Base-by-base conservation (phyloP, 92 coral and sea anemone genomes). In the Galaxea fascicularis region DNA sequence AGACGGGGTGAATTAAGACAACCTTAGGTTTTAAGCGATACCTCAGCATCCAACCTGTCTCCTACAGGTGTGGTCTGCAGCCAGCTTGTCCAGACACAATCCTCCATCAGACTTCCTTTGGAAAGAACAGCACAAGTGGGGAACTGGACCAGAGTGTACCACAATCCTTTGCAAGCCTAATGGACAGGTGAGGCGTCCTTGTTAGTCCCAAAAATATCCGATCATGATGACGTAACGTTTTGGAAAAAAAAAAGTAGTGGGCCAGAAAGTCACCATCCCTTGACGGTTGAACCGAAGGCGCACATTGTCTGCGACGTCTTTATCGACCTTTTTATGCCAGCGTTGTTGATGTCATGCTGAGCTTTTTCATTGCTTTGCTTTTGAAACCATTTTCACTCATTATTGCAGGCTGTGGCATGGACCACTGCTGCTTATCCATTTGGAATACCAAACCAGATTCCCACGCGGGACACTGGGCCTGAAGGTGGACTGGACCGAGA, bases 91-190 rank as follows among this genome's bases (percentile, higher is more conserved):
- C 41, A 95, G 91, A 51, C 99, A 97, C 74, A 97, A 97, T 72
- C 99, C 99, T 22, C 99, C 99, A 8, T 97, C 99, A 24, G 99
- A 97, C 91, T 97, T 93, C 85, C 71, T 97, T 80, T 97, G 99
- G 99, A 97, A 95, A 86, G 99, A 97, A 82, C 99, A 97, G 70
- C 99, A 97, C 71, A 97, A 97, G 84, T 97, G 99, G 99, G 99
- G 99, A 4, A 97, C 98, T 89, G 99, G 99, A 68, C 99, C 99
- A 21, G 99, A 97, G 58, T 97, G 99, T 82, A 97, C 99, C 76
- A 97, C 99, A 83, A 97, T 97, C 73, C 95, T 97, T 86, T 97
- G 99, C 92, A 97, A 97, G 74, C 98, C 97, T 8, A 94, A 93
- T 83, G 99, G 99, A 18, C 99, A 97, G 93, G 96, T 96, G 21